phyloP scores from a whole-genome alignment of 2,113 vertebrate genomes.

The Haliaeetus leucogaster region DNA sequence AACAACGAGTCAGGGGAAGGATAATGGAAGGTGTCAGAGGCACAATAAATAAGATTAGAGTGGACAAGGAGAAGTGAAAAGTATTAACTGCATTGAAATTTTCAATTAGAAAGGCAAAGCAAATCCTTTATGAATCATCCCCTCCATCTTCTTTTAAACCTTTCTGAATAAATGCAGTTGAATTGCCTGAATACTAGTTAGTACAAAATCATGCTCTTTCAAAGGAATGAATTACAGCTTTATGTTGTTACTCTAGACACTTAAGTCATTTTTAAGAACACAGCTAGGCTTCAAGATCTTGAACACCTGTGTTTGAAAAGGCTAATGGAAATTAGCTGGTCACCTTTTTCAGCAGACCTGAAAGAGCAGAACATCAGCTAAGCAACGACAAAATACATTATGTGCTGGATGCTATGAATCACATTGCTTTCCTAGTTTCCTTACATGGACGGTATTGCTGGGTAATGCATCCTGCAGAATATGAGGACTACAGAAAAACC shows the following conservation, averaged over 20 bases:
- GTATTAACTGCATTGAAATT: constrained; percentile 54
- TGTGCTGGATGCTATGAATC: not conserved
- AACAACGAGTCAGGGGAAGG: constrained; percentile 53
- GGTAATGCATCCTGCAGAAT: not conserved
- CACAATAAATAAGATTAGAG: constrained; percentile 70
- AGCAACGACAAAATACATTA: not conserved
- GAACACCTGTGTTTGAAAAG: not conserved
- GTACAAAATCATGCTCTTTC: not conserved
- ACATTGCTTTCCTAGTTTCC: not conserved
- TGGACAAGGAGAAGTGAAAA: constrained; percentile 56
- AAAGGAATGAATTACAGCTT: not conserved
- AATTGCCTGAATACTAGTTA: not conserved
- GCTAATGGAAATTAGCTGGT: not conserved
- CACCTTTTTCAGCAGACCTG: not conserved
- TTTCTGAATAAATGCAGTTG: constrained; percentile 2
- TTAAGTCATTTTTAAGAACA: not conserved
- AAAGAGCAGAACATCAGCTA: not conserved
- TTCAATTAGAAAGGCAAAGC: constrained; percentile 54
- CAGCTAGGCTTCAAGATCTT: not conserved
- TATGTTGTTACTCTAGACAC: not conserved
- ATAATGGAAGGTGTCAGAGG: constrained; percentile 68
- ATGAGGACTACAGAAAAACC: not conserved
- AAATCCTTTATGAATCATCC: constrained; percentile 40
- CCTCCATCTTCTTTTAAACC: not conserved
- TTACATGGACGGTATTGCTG: not conserved